Percentiles rank a stretch among this genome's conserved stretches.
phyloP scores from a whole-genome alignment of 2,797 vertebrate species.

The Mallotus villosus region DNA sequence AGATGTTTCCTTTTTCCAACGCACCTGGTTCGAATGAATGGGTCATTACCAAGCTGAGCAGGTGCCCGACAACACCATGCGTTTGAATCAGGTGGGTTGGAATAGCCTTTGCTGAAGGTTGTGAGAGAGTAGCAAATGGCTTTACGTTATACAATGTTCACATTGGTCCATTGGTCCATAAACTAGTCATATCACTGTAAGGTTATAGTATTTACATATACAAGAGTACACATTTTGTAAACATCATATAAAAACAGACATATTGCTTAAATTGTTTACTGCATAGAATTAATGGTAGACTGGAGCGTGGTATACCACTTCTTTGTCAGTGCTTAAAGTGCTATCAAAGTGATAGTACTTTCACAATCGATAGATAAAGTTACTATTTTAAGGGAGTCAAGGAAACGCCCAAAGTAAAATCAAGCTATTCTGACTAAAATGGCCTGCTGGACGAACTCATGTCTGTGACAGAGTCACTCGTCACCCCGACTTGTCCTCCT shows the following conservation, averaged over 20 bases:
- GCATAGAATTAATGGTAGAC: neutral
- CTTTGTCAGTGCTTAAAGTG: conserved; percentile 1
- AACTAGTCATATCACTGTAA: neutral
- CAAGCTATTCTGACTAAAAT: too few relatives aligned
- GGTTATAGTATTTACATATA: neutral
- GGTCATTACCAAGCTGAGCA: neutral
- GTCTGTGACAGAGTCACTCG: too few relatives aligned
- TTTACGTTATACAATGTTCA: neutral
- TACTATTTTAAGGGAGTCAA: neutral
- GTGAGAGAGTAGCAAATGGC: neutral
- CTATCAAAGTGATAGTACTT: neutral
- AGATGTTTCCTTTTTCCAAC: neutral
- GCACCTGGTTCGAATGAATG: too few relatives aligned
- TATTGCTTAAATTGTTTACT: conserved; percentile 16
- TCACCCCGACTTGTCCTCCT: too few relatives aligned
- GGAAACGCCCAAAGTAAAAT: too few relatives aligned
- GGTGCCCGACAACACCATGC: neutral
- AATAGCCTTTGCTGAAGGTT: neutral
- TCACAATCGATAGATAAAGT: neutral
- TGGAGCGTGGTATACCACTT: neutral
- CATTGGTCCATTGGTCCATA: neutral
- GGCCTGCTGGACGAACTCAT: too few relatives aligned
- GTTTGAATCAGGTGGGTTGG: neutral
- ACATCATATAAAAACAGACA: neutral
- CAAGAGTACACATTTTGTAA: conserved; percentile 21